Base-by-base conservation (phyloP, 2,797 vertebrate genomes). In the Cossypha dichroa region DNA sequence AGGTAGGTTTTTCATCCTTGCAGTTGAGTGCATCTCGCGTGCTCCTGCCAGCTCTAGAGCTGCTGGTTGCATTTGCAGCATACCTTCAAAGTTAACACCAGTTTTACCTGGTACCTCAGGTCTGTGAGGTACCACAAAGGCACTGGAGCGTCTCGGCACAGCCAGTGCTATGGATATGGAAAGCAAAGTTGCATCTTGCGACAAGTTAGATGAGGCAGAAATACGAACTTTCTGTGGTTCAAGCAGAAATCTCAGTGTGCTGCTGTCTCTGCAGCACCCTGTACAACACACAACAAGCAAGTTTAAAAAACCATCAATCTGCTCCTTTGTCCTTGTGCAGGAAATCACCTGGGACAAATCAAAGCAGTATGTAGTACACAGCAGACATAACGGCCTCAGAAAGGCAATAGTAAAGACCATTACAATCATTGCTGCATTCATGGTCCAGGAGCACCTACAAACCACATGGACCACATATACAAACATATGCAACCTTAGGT, bases 141-240 rank as follows among this genome's bases (percentile, higher is more conserved):
- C 55, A 59, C 4, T 0, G 7, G 15, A 70, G 56, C 29, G 68
- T 56, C 38, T 7, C 0, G 0, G 72, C 64, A 73, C 11, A 31
- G 10, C 0, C 1, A 45, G 12, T 29, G 31, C 29, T 43, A 40
- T 9, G 46, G 52, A 63, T 7, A 38, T 3, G 9, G 78, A 77
- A 76, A 93, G 52, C 43, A 59, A 82, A 64, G 19, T 13, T 41
- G 54, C 2, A 2, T 38, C 75, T 51, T 51, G 48, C 13, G n/a
- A 58, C 29, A 49, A 21, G 38, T 67, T 48, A 75, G 2, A 23
- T 6, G 36, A 26, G 31, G 23, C 29, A 88, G 40, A 73, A 88
- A 16, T 40, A 62, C 76, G 51, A 73, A 64, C 41, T 80, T 74
- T 48, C 34, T 28, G 5, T 15, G 45, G 21, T 49, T 26, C n/a